Conservation (phyloP, 1,140 invertebrate species). For the Polypedilum vanderplanki region DNA sequence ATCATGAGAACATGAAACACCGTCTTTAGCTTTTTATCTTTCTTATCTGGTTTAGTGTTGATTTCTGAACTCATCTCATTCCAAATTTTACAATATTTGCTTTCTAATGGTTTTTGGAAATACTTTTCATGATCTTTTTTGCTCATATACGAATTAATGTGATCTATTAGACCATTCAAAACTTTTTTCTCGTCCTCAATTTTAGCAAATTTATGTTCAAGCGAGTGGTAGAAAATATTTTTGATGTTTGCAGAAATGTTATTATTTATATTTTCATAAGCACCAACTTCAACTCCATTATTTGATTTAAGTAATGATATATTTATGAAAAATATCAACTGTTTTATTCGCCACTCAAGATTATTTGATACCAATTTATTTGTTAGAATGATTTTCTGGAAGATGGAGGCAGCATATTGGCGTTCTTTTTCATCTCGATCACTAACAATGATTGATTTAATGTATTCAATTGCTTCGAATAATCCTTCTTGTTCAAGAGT, state of each 20-base stretch:
- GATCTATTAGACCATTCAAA: constrained; percentile 49
- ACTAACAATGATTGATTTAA: constrained; percentile 53
- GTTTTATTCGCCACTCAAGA: constrained; percentile 56
- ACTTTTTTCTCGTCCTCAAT: constrained; percentile 52
- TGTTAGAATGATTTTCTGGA: constrained; percentile 54
- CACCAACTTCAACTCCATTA: constrained; percentile 41
- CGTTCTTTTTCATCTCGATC: constrained; percentile 51
- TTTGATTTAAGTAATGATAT: constrained; percentile 55
- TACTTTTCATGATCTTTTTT: constrained; percentile 45
- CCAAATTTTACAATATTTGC: constrained; percentile 53
- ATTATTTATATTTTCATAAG: constrained; percentile 30
- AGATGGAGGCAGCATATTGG: constrained; percentile 55
- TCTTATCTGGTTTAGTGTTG: constrained; percentile 43
- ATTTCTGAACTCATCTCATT: constrained; percentile 49
- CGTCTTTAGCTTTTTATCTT: constrained; percentile 45
- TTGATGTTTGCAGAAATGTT: constrained; percentile 45
- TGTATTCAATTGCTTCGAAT: constrained; percentile 53
- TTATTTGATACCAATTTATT: constrained; percentile 53
- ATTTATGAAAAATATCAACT: constrained; percentile 57
- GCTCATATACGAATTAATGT: constrained; percentile 47
- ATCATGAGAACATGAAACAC: constrained; percentile 60
- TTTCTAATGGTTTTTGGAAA: constrained; percentile 48
- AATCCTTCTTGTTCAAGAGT: constrained; percentile 51
- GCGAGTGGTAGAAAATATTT: constrained; percentile 56
- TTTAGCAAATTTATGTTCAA: constrained; percentile 55